Percentiles rank a stretch among this genome's conserved stretches.
These are phyloP conservation scores for Campoletis raptor DNA, from an alignment of 2,888 invertebrate genomes.

Conservation along the genomic window DNA sequence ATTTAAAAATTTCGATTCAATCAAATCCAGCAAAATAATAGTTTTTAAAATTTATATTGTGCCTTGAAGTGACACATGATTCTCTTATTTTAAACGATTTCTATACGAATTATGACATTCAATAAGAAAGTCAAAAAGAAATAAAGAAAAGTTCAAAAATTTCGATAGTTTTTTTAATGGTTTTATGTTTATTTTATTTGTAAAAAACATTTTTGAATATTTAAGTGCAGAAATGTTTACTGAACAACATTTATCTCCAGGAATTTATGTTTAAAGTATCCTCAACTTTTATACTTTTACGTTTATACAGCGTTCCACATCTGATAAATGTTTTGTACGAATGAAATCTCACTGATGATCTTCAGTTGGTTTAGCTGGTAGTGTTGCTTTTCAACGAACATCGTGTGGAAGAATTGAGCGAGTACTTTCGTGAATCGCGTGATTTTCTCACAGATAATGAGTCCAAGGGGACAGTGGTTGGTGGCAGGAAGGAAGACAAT, in stretches of 20 bases:
- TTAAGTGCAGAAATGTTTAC: neutral
- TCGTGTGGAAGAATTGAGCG: slow-evolving; percentile 4
- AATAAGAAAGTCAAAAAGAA: neutral
- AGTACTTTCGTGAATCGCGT: slow-evolving; percentile 12
- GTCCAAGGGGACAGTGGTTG: slow-evolving; percentile 17
- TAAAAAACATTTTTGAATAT: neutral
- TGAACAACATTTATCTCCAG: neutral
- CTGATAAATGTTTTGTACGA: neutral
- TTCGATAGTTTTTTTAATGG: neutral
- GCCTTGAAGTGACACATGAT: neutral
- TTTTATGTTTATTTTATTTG: neutral
- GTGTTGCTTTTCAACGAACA: slow-evolving; percentile 21
- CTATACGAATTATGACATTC: neutral
- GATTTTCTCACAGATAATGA: slow-evolving; percentile 68
- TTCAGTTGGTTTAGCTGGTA: slow-evolving; percentile 27
- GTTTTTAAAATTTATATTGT: too few relatives aligned
- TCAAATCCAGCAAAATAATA: too few relatives aligned
- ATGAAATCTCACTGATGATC: slow-evolving; percentile 40
- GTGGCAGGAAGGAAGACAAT: slow-evolving; percentile 6
- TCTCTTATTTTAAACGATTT: neutral
- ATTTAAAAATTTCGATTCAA: too few relatives aligned
- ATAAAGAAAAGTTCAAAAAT: neutral
- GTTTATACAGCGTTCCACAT: slow-evolving; percentile 76
- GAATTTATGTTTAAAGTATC: neutral
- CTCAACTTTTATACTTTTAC: neutral